These are phyloP conservation scores for Scortum barcoo DNA, from an alignment of 2,113 vertebrate genomes.

Conservation along the genomic window DNA sequence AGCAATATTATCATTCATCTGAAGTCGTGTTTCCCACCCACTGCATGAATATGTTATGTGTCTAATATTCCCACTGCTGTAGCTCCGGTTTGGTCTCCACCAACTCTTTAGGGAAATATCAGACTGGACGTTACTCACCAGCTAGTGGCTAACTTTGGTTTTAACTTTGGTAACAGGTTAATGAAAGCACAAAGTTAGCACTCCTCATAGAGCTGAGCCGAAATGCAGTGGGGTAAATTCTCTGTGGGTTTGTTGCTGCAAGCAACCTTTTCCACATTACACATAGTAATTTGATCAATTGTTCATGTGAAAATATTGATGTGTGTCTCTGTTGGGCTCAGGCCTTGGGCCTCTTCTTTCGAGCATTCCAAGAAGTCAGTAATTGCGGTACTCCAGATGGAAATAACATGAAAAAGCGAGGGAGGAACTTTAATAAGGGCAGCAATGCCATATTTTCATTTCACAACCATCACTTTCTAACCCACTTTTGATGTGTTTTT, in stretches of 20 bases:
- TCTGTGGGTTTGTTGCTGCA: not conserved
- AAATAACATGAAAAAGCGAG: not conserved
- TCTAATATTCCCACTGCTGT: not conserved
- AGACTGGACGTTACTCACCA: not conserved
- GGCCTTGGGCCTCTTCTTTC: not conserved
- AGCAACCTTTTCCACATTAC: not conserved
- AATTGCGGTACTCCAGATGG: not conserved
- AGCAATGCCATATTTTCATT: slow-evolving; percentile 20
- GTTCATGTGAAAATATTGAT: slow-evolving; percentile 2
- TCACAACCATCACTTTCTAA: not conserved
- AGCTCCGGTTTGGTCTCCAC: slow-evolving; percentile 1
- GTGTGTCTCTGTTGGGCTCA: not conserved
- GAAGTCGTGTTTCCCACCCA: not conserved
- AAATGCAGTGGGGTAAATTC: not conserved
- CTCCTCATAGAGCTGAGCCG: not conserved
- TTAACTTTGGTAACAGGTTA: not conserved
- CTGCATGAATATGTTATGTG: not conserved
- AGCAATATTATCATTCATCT: not conserved
- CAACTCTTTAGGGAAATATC: not conserved
- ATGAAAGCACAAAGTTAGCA: not conserved
- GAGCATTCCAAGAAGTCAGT: not conserved
- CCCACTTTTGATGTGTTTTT: slow-evolving; percentile 24
- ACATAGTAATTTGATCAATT: not conserved
- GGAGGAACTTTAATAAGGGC: slow-evolving; percentile 3
- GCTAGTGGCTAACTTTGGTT: not conserved